Percentiles rank a stretch among this genome's conserved stretches.
Conservation (phyloP, 2,888 invertebrate genomes). For the Mantis religiosa region DNA sequence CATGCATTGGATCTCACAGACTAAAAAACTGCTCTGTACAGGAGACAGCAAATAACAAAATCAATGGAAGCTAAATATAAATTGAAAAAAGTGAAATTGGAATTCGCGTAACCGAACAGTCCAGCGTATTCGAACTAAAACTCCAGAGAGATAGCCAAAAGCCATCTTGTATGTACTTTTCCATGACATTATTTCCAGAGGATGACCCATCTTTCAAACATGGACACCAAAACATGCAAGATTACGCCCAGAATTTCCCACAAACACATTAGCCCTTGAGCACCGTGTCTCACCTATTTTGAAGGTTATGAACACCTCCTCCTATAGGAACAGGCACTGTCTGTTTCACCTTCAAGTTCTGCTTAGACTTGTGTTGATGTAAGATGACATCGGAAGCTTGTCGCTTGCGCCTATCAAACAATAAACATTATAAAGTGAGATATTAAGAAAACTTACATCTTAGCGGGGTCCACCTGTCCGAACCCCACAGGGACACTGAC, state of each 20-base stretch:
- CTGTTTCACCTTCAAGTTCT: not conserved
- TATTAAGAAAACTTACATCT: slow-evolving; percentile 49
- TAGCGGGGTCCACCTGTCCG: slow-evolving; percentile 51
- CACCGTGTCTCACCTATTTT: not conserved
- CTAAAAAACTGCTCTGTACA: too few relatives aligned
- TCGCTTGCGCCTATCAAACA: not conserved
- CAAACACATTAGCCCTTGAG: not conserved
- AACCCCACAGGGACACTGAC: slow-evolving; percentile 51
- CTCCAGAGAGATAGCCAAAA: too few relatives aligned
- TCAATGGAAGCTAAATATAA: too few relatives aligned
- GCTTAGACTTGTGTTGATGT: not conserved
- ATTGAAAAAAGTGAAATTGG: too few relatives aligned
- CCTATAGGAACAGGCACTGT: not conserved
- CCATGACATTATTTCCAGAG: not conserved
- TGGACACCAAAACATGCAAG: not conserved
- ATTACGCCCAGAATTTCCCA: not conserved
- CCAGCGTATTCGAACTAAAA: too few relatives aligned
- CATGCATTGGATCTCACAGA: too few relatives aligned
- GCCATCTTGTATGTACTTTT: not conserved
- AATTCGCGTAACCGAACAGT: too few relatives aligned
- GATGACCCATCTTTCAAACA: not conserved
- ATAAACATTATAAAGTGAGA: not conserved
- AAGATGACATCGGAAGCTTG: not conserved
- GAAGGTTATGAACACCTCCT: not conserved
- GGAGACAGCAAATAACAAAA: too few relatives aligned